Evolutionary conservation across 53 echinoderm and acorn worm genomes (phyloP), one percentile per base, ranked within the genome.

Genomic region (Glandiceps talaboti): DNA sequence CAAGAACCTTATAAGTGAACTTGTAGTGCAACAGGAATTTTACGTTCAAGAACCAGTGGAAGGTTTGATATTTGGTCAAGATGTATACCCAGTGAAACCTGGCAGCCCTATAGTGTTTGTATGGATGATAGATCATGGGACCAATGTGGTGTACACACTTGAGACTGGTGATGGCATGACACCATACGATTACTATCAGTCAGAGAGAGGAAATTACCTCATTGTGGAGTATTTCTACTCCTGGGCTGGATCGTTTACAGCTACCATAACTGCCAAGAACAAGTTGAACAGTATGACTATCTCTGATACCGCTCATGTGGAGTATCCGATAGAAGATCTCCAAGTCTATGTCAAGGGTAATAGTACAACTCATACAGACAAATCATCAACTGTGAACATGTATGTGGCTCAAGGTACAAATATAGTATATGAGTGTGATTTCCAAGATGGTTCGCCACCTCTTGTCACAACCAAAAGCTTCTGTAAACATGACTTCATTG

Each of bases 401-500:
- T 82, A 84, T 78, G 86, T 92, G 0, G 82, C 81, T 30, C 92
- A 81, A 29, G 92, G 92, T 6, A 92, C 92, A 73, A 92, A 92
- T 29, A 89, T 92, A 29, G 85, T 84, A 74, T 92, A 89, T 74
- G 88, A 82, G 25, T 92, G 92, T 73, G 85, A 92, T 73, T 92
- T 86, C 31, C 82, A 84, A 20, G 92, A 92, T 76, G 92, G 92
- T 45, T 89, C 92, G 25, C 77, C 82, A 33, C 89, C 92, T 1
- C 86, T 92, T 32, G 81, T 84, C 0, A 92, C 92, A 26, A 86
- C 79, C 14, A 84, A 76, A 72, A 76, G 29, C 75, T 84, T 84
- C 77, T 91, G 91, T 33, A 89, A 89, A 73, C 91, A 91, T 45
- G 88, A 86, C 86, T 92, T 92, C 80, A 92, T 92, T 74, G 89